A percentile compares a stretch with the other conserved stretches of the same genome.
Conservation (phyloP, 2,797 vertebrate species). For the Lemur catta region DNA sequence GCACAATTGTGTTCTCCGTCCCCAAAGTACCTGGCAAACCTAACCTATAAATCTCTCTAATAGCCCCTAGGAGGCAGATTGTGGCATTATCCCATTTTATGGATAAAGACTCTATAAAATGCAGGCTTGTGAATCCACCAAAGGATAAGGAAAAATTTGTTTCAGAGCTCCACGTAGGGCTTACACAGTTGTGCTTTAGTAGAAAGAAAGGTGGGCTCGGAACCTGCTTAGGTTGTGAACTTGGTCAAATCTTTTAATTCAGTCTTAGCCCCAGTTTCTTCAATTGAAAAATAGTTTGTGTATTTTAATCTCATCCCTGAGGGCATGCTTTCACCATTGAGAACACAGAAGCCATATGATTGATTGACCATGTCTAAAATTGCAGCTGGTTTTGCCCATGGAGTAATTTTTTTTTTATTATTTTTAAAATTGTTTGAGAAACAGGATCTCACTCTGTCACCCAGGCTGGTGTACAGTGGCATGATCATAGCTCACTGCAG, state of each 20-base stretch:
- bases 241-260: background rate
- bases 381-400: background rate
- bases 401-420: background rate
- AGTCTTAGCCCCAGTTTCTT: background rate
- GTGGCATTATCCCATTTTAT: constrained; percentile 62
- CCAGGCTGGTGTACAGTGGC: background rate
- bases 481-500: background rate
- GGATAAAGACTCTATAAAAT: constrained; percentile 49
- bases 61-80: constrained; percentile 35
- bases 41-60: constrained; percentile 42
- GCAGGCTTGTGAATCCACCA: constrained; percentile 17
- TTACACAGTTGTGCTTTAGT: background rate
- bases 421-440: background rate
- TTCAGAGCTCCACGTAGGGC: background rate
- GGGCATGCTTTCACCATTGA: background rate
- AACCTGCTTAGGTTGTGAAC: background rate
- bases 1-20: background rate
- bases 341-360: background rate
- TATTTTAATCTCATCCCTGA: background rate
- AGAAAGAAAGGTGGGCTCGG: background rate
- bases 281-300: constrained; percentile 8
- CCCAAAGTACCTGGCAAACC: background rate
- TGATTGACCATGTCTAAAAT: background rate
- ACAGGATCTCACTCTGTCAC: background rate
- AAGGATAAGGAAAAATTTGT: background rate